phyloP scores from a whole-genome alignment of 2,888 invertebrate genomes.

The Neuroscelio doddi region DNA sequence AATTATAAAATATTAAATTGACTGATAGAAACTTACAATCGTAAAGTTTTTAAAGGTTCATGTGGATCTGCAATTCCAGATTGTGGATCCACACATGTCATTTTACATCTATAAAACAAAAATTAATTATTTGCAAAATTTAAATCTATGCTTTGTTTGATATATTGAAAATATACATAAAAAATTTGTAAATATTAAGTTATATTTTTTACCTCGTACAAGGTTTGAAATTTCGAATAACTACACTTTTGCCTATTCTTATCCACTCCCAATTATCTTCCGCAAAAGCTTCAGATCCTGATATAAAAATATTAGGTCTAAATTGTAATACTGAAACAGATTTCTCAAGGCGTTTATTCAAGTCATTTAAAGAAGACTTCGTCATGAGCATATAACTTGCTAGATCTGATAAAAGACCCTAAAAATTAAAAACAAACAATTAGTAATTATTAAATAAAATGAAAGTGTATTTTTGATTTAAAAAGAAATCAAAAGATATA shows the following conservation, averaged over 20 bases:
- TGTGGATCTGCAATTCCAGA: constrained; percentile 70
- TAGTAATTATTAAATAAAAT: background rate
- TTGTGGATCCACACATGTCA: constrained; percentile 73
- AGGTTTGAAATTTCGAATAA: constrained; percentile 74
- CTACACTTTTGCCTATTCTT: constrained; percentile 73
- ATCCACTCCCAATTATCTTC: constrained; percentile 77
- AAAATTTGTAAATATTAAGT: background rate
- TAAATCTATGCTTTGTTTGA: background rate
- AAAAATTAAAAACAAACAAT: constrained; percentile 18
- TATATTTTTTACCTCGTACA: constrained; percentile 73
- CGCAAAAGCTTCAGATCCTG: constrained; percentile 71
- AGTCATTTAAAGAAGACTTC: constrained; percentile 73
- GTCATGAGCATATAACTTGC: constrained; percentile 74
- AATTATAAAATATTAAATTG: background rate
- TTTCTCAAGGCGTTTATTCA: constrained; percentile 72
- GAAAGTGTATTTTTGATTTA: background rate
- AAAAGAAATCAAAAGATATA: constrained; percentile 35
- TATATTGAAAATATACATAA: background rate
- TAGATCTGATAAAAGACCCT: constrained; percentile 75
- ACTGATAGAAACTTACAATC: constrained; percentile 67
- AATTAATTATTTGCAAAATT: background rate
- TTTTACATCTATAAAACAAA: constrained; percentile 67
- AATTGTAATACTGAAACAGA: constrained; percentile 73
- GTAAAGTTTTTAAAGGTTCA: constrained; percentile 75
- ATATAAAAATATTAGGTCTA: constrained; percentile 75